Percentiles rank a stretch among this genome's conserved stretches.
Evolutionary conservation across 2,888 invertebrate species (phyloP).

Genomic region (Choreutis nemorana): DNA sequence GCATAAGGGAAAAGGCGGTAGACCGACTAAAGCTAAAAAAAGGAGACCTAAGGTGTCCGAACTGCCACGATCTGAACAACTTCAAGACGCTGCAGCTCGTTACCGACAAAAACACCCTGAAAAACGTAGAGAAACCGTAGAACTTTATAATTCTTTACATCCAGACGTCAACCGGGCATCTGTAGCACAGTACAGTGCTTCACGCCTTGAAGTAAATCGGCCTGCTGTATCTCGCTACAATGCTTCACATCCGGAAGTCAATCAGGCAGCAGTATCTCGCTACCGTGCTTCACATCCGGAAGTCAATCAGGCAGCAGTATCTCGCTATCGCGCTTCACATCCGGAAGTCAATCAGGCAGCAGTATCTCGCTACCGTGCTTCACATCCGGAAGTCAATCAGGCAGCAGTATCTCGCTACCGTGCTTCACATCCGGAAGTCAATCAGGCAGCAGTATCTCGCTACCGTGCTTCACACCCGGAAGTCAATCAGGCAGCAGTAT

Average conservation of each 20-base stretch:
- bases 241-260: slow-evolving; percentile 6
- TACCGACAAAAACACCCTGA: slow-evolving; percentile 8
- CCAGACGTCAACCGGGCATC: slow-evolving; percentile 5
- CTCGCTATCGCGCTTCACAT: too few relatives aligned
- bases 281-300: too few relatives aligned
- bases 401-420: too few relatives aligned
- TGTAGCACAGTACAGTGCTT: slow-evolving; percentile 3
- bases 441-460: too few relatives aligned
- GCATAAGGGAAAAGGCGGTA: background rate
- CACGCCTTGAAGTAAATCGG: slow-evolving; percentile 5
- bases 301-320: too few relatives aligned
- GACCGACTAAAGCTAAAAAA: slow-evolving; percentile 2
- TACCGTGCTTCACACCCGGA: too few relatives aligned
- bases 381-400: too few relatives aligned
- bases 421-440: too few relatives aligned
- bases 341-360: too few relatives aligned
- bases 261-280: too few relatives aligned
- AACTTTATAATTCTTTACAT: slow-evolving; percentile 6
- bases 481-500: too few relatives aligned
- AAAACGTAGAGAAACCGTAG: slow-evolving; percentile 6
- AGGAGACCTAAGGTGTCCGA: slow-evolving; percentile 5
- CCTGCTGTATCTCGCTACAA: slow-evolving; percentile 3
- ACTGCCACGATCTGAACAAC: slow-evolving; percentile 4
- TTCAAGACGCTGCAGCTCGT: slow-evolving; percentile 7
- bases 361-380: too few relatives aligned